Conservation (phyloP, 2,113 vertebrate species). For the Catharus fuscescens region DNA sequence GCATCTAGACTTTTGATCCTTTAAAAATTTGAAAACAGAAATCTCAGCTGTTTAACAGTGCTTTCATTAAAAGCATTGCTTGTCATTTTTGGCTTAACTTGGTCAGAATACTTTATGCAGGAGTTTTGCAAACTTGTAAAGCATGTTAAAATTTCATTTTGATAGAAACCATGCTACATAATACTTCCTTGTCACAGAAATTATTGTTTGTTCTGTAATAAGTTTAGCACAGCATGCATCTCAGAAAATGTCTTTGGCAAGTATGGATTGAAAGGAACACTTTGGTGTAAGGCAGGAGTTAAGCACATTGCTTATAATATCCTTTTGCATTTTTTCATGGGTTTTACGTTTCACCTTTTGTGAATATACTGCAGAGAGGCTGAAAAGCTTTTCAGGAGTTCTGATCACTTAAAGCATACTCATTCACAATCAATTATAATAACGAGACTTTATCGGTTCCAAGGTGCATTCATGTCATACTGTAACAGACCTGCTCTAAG, state of each 20-base stretch:
- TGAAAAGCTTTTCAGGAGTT: not conserved
- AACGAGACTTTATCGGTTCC: not conserved
- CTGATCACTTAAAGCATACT: not conserved
- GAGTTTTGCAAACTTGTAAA: not conserved
- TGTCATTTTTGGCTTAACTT: constrained; percentile 14
- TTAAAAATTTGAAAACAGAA: constrained; percentile 32
- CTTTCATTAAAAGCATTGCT: not conserved
- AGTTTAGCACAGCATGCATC: not conserved
- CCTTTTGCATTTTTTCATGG: not conserved
- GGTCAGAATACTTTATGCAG: not conserved
- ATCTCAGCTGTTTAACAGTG: constrained; percentile 1
- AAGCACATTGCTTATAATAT: not conserved
- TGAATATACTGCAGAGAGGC: not conserved
- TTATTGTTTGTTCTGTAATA: not conserved
- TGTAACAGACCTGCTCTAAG: not conserved
- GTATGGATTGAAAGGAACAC: not conserved
- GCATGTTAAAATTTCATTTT: not conserved
- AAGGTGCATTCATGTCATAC: not conserved
- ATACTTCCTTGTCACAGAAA: not conserved
- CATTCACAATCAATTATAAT: not conserved
- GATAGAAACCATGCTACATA: not conserved
- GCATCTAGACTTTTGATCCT: not conserved
- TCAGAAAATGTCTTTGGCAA: not conserved
- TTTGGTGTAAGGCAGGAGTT: not conserved
- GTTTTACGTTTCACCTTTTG: not conserved